phyloP scores from a whole-genome alignment of 2,888 invertebrate species.

The Diaphora mendica region DNA sequence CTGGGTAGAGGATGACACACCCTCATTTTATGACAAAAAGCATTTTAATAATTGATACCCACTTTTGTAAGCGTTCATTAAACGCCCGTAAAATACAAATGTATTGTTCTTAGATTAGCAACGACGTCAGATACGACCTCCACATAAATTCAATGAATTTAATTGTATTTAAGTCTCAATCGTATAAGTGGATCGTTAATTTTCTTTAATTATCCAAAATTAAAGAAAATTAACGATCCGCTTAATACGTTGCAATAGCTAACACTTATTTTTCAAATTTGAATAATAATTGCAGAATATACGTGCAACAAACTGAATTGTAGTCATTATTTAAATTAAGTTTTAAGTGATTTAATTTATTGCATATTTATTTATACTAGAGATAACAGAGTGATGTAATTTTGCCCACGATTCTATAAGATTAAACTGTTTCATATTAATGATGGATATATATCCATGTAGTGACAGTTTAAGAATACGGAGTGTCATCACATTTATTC shows the following conservation, averaged over 20 bases:
- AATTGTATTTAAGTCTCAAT: not conserved
- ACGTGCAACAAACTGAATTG: not conserved
- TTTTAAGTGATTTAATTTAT: not conserved
- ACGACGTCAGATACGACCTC: not conserved
- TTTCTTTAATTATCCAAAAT: too few species aligned
- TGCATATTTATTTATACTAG: not conserved
- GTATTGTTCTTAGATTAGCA: not conserved
- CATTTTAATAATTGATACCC: not conserved
- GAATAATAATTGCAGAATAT: not conserved
- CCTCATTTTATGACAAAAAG: not conserved
- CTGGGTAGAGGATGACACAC: not conserved
- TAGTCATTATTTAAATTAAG: not conserved
- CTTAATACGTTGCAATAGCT: not conserved
- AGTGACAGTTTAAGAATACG: too few species aligned
- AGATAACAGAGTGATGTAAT: not conserved
- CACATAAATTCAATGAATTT: constrained; percentile 1
- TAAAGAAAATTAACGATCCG: not conserved
- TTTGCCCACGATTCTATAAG: not conserved
- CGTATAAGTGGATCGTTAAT: too few species aligned
- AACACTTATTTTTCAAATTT: not conserved
- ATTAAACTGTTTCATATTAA: not conserved
- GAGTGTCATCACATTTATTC: too few species aligned
- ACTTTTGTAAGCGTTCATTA: not conserved
- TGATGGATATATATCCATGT: not conserved
- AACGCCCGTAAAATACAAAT: not conserved